Evolutionary conservation across 2,888 invertebrate genomes (phyloP).

Genomic region (Branchipolynoe longqiensis): DNA sequence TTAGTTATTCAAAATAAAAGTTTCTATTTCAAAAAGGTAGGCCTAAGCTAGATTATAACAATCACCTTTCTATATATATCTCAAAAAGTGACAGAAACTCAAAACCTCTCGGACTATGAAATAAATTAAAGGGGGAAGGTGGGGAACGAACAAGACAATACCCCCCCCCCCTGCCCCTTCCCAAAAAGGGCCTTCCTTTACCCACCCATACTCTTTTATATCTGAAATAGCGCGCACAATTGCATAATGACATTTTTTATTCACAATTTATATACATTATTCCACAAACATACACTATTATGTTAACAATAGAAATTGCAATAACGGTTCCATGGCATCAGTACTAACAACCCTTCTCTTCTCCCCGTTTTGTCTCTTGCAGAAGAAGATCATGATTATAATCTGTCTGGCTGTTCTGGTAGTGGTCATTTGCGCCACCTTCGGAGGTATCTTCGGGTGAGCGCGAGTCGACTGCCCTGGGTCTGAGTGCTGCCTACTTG

Average conservation of each 20-base stretch:
- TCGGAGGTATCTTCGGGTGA: conserved; percentile 85
- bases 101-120: too few species aligned
- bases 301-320: too few species aligned
- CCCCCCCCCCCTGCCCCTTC: too few species aligned
- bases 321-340: neutral
- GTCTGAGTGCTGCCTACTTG: neutral
- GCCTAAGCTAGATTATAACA: too few species aligned
- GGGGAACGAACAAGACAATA: too few species aligned
- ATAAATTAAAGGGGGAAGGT: too few species aligned
- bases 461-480: conserved; percentile 2
- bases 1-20: too few species aligned
- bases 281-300: neutral
- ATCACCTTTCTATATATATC: too few species aligned
- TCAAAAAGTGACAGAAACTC: too few species aligned
- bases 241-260: neutral
- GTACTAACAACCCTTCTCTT: neutral
- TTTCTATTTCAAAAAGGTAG: too few species aligned
- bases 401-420: conserved; percentile 92
- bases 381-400: conserved; percentile 97
- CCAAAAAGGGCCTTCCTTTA: too few species aligned
- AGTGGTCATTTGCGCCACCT: conserved; percentile 87
- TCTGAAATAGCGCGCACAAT: neutral
- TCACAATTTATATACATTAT: too few species aligned
- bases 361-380: conserved; percentile 82
- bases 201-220: neutral